Percentiles rank a stretch among this genome's conserved stretches.
phyloP scores from a whole-genome alignment of 2,797 vertebrate species.

The Pipistrellus kuhlii region DNA sequence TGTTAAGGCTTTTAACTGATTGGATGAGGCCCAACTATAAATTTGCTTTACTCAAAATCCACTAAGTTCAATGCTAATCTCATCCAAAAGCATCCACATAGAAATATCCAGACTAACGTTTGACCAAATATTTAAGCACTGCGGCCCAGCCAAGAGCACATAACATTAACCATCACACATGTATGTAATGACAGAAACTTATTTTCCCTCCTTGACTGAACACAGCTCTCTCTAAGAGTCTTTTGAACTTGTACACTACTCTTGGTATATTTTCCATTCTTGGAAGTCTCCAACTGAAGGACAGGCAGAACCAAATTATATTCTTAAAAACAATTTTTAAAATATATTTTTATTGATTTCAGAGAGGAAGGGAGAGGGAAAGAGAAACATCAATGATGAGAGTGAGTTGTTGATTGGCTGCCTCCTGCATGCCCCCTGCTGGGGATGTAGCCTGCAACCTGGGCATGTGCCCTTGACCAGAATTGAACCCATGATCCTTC shows the following conservation, averaged over 20 bases:
- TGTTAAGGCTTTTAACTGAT: background rate
- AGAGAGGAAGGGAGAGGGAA: no score
- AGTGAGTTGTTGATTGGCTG: no score
- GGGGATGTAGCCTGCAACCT: no score
- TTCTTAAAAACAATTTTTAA: background rate
- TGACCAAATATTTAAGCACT: background rate
- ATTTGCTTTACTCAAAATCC: conserved; percentile 4
- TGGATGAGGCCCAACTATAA: background rate
- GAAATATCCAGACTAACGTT: conserved; percentile 14
- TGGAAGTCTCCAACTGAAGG: background rate
- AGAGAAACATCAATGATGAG: no score
- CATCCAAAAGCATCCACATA: background rate
- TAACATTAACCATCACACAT: background rate
- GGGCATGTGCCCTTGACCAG: no score
- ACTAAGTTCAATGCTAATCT: background rate
- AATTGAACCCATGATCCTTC: no score
- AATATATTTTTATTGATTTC: no score
- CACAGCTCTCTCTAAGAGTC: background rate
- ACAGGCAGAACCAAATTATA: background rate
- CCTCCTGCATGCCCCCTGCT: no score
- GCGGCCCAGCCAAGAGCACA: background rate
- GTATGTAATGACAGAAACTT: background rate
- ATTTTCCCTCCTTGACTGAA: background rate
- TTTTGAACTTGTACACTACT: background rate
- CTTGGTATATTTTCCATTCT: background rate